Base-by-base conservation (phyloP, 2,797 vertebrate genomes). In the Muraenolepis orangiensis region DNA sequence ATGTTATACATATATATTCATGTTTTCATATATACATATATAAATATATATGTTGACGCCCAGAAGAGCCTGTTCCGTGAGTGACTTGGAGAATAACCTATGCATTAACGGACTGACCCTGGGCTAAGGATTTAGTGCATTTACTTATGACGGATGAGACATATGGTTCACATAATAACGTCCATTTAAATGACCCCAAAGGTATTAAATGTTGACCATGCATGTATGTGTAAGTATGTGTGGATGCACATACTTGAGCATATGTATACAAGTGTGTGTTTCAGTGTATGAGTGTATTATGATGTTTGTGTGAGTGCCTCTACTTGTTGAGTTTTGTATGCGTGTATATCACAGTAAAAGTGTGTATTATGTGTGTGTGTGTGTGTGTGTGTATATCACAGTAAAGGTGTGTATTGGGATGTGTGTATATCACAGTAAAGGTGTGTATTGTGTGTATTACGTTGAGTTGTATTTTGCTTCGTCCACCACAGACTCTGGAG, bases 401-500 rank as follows among this genome's bases (percentile, higher is more conserved):
- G 12, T 66, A 8, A 32, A 20, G 6, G 69, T 42, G 70, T 42
- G n/a, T 26, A 10, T 29, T 11, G 11, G n/a, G n/a, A 16, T 66
- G 64, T 66, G 64, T 30, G 64, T 14, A 66, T 7, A 28, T 26
- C 6, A 23, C n/a, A 10, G 61, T 70, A 8, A 32, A 20, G 6
- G 69, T 42, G 70, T 42, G n/a, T 26, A 10, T 29, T 11, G 11
- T 57, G 51, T 57, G 20, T 7, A 57, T 1, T n/a, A n/a, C 20
- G 20, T 57, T 57, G 51, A 57, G 51, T 57, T 57, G 6, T 57
- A 6, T 57, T 57, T 57, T 57, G 51, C 51, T 57, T 57, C 51
- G 51, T 57, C 51, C 51, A 57, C 51, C 51, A 57, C 85, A 86
- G 88, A 88, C 74, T 84, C 89, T 81, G 87, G 87, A 69, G 77